phyloP scores from a whole-genome alignment of 2,797 vertebrate species.

The Sternotherus odoratus region DNA sequence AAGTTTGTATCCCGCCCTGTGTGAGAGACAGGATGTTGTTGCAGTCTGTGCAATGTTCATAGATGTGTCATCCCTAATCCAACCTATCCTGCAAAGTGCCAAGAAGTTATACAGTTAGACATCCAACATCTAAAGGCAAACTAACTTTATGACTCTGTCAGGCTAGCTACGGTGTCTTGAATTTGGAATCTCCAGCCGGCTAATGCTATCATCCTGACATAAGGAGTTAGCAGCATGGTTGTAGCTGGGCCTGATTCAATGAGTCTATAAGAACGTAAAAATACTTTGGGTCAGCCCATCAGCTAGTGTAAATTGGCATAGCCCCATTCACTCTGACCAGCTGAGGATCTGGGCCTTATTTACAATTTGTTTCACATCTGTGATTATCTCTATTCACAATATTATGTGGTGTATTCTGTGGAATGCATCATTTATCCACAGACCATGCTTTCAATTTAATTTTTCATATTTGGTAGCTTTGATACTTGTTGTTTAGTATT shows the following conservation, averaged over 20 bases:
- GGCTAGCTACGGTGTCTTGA: accelerated
- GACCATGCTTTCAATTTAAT: slow-evolving; percentile 50
- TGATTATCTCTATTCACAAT: neutral
- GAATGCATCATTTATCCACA: neutral
- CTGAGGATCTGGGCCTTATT: neutral
- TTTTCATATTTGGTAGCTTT: slow-evolving; percentile 24
- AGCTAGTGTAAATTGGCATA: neutral
- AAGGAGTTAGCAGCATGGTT: neutral
- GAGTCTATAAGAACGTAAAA: neutral
- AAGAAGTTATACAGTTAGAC: neutral
- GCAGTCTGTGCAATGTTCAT: neutral
- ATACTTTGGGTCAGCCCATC: neutral
- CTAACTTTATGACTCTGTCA: accelerated
- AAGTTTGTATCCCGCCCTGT: neutral
- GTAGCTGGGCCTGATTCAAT: neutral
- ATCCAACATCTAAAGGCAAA: accelerated
- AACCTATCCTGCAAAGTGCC: neutral
- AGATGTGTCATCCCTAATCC: neutral
- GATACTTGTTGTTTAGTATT: slow-evolving; percentile 43
- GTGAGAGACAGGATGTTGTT: neutral
- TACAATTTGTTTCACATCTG: neutral
- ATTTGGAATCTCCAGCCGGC: neutral
- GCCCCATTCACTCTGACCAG: neutral
- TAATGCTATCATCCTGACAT: accelerated
- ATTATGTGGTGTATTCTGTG: neutral